These are phyloP conservation scores for Plectropomus leopardus DNA, from an alignment of 2,113 vertebrate genomes.

Conservation along the genomic window DNA sequence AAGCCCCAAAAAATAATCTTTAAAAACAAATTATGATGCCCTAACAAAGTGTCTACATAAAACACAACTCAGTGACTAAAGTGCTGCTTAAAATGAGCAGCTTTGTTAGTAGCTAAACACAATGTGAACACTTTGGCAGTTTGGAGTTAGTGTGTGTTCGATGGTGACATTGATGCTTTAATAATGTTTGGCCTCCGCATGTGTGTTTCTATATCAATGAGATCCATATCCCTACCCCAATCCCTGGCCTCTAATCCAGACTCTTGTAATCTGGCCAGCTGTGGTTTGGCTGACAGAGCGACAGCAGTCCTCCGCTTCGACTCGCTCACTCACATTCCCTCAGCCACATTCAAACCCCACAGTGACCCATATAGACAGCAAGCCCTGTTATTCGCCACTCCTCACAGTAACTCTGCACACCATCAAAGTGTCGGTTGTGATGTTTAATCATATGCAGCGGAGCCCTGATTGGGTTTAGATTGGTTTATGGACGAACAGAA, in stretches of 20 bases:
- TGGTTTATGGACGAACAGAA: neutral
- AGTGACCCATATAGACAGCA: constrained; percentile 38
- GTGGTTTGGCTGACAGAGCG: constrained; percentile 50
- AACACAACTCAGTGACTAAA: neutral
- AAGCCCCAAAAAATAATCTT: too few relatives aligned
- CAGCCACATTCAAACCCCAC: constrained; percentile 44
- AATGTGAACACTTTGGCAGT: neutral
- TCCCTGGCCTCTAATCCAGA: constrained; percentile 68
- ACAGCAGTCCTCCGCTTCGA: constrained; percentile 39
- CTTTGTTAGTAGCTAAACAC: neutral
- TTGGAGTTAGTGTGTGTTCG: neutral
- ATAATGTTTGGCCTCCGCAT: constrained; percentile 24
- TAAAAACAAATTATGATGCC: too few relatives aligned
- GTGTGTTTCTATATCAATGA: constrained; percentile 40
- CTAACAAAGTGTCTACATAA: neutral
- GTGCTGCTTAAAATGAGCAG: neutral
- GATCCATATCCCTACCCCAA: constrained; percentile 50
- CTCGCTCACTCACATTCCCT: constrained; percentile 31
- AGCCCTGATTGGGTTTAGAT: neutral
- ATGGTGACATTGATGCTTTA: constrained; percentile 48
- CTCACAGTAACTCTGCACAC: constrained; percentile 19
- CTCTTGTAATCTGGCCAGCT: constrained; percentile 67
- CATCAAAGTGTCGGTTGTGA: constrained; percentile 53
- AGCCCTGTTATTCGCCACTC: constrained; percentile 54
- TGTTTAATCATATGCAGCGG: constrained; percentile 46